phyloP scores from a whole-genome alignment of 2,113 vertebrate genomes.

The Lepus europaeus region DNA sequence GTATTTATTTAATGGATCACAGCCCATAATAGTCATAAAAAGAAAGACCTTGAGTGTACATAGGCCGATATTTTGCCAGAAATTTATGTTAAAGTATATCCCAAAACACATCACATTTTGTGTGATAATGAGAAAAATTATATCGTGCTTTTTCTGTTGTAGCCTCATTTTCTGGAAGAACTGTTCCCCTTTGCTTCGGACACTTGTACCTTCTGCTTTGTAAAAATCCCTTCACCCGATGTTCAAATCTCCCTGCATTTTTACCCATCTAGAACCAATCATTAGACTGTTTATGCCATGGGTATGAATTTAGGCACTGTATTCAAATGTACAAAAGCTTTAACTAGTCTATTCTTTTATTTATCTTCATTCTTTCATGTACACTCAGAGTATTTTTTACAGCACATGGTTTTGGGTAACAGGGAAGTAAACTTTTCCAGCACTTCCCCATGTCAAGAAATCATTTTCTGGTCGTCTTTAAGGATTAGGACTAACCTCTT shows the following conservation, averaged over 20 bases:
- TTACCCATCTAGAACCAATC: neutral
- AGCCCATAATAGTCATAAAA: neutral
- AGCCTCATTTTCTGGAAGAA: neutral
- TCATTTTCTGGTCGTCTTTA: neutral
- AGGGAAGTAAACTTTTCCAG: neutral
- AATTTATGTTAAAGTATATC: neutral
- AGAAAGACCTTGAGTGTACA: neutral
- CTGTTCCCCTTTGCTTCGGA: neutral
- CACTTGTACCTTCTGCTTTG: neutral
- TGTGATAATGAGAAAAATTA: neutral
- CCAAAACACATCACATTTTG: neutral
- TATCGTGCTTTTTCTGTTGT: neutral
- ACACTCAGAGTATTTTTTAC: neutral
- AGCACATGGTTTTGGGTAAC: neutral
- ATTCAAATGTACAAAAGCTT: neutral
- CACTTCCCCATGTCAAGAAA: neutral
- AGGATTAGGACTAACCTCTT: neutral
- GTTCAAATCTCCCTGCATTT: neutral
- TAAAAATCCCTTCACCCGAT: neutral
- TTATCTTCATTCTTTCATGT: slow-evolving; percentile 2
- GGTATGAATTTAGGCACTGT: neutral
- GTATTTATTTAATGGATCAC: neutral
- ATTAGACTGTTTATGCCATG: neutral
- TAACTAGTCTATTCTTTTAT: neutral
- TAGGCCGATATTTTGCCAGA: neutral